These are phyloP conservation scores for Chironomus tentans DNA, from an alignment of 2,888 invertebrate genomes.

Conservation along the genomic window DNA sequence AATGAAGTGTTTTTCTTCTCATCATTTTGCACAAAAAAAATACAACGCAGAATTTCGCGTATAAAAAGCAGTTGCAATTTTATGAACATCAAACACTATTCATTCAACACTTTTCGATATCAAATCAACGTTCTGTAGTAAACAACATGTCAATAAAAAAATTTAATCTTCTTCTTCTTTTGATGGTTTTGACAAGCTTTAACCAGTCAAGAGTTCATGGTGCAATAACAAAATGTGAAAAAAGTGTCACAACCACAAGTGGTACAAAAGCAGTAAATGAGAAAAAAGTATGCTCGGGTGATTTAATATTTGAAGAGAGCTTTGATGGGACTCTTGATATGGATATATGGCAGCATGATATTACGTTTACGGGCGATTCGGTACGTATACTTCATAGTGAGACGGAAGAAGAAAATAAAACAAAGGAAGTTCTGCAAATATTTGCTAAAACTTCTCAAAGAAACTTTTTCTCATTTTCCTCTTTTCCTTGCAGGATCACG, in stretches of 20 bases:
- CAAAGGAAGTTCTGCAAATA: not conserved
- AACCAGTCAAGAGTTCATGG: not conserved
- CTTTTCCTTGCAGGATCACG: conserved; percentile 49
- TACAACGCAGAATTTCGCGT: not conserved
- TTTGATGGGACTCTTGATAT: conserved; percentile 40
- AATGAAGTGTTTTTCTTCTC: conserved; percentile 8
- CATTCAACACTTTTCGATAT: not conserved
- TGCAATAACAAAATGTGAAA: conserved; percentile 20
- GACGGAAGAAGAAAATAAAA: not conserved
- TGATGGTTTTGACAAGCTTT: not conserved
- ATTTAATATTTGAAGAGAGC: conserved; percentile 43
- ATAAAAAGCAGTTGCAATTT: not conserved
- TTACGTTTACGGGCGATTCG: conserved; percentile 41
- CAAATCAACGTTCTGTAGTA: not conserved
- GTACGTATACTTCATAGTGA: not conserved
- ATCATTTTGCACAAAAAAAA: not conserved
- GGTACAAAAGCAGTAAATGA: conserved; percentile 4
- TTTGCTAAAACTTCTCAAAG: not conserved
- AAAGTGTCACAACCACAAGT: conserved; percentile 19
- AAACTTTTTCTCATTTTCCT: not conserved
- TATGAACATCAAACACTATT: not conserved
- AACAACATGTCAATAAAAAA: not conserved
- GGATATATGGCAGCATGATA: conserved; percentile 43
- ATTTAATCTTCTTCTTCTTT: not conserved
- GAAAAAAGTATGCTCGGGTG: conserved; percentile 35